Conservation (phyloP, 2,797 vertebrate genomes). For the Dromococcyx pavoninus region DNA sequence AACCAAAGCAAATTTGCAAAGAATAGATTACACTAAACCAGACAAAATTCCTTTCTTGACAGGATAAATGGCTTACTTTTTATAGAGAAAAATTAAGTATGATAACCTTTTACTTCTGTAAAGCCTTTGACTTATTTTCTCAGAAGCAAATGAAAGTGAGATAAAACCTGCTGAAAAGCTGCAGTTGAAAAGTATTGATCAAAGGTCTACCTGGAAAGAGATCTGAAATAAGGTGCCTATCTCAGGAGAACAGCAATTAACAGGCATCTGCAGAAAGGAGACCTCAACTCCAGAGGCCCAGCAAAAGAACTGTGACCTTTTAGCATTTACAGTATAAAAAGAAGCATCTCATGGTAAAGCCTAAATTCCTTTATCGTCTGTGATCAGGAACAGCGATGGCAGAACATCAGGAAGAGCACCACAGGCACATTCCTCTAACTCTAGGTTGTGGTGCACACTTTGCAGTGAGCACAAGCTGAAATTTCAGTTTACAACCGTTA, state of each 20-base stretch:
- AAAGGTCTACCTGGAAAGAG: background rate
- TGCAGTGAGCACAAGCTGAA: conserved; percentile 20
- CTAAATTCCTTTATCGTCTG: conserved; percentile 10
- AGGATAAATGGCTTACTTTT: background rate
- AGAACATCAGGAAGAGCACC: conserved; percentile 51
- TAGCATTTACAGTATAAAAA: conserved; percentile 24
- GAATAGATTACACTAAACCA: background rate
- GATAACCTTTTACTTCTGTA: background rate
- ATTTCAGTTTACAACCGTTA: conserved; percentile 44
- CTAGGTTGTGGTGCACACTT: conserved; percentile 17
- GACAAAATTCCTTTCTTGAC: background rate
- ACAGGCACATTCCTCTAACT: conserved; percentile 10
- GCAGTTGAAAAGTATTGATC: background rate
- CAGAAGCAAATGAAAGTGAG: background rate
- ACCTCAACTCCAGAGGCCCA: background rate
- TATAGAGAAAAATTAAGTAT: background rate
- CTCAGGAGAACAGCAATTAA: conserved; percentile 68
- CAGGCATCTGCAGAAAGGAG: conserved; percentile 55
- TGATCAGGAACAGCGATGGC: conserved; percentile 33
- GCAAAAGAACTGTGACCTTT: conserved; percentile 55
- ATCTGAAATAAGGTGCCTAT: conserved; percentile 11
- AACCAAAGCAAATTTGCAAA: background rate
- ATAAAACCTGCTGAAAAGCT: conserved; percentile 13
- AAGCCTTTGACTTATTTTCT: background rate
- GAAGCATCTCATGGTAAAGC: background rate